Evolutionary conservation across 2,797 vertebrate species (phyloP).

Genomic region (Tapirus indicus): DNA sequence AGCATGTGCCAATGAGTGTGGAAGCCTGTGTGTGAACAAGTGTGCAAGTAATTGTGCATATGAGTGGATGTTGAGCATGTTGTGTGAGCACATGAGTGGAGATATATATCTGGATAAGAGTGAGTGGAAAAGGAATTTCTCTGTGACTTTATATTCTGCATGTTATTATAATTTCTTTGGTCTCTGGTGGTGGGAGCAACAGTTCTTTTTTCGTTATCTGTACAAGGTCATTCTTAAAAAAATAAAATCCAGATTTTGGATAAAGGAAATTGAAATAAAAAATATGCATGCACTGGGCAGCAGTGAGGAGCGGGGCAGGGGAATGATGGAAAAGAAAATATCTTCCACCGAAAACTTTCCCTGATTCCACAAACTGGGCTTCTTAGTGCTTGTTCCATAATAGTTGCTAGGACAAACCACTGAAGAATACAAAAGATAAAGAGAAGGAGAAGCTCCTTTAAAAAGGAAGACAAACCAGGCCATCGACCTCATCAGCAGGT

Average conservation of each 20-base stretch:
- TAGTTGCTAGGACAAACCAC: background rate
- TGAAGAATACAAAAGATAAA: background rate
- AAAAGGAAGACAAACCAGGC: background rate
- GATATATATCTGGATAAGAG: background rate
- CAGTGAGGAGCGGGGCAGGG: background rate
- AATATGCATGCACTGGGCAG: background rate
- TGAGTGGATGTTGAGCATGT: background rate
- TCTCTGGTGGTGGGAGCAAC: background rate
- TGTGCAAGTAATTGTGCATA: background rate
- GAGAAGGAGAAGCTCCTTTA: background rate
- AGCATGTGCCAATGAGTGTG: background rate
- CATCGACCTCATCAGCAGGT: fast-evolving
- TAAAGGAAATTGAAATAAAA: background rate
- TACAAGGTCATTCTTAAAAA: background rate
- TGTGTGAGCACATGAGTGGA: fast-evolving
- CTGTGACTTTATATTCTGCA: background rate
- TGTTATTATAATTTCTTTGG: background rate
- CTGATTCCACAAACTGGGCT: background rate
- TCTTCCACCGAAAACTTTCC: background rate
- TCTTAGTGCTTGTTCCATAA: background rate
- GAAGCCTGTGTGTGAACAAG: background rate
- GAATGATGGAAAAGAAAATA: background rate
- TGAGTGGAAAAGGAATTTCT: background rate
- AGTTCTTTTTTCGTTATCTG: background rate
- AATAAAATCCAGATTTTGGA: background rate